A percentile compares a stretch with the other conserved stretches of the same genome.
Evolutionary conservation across 1,140 invertebrate genomes (phyloP).

Genomic region (Papilio helenus): DNA sequence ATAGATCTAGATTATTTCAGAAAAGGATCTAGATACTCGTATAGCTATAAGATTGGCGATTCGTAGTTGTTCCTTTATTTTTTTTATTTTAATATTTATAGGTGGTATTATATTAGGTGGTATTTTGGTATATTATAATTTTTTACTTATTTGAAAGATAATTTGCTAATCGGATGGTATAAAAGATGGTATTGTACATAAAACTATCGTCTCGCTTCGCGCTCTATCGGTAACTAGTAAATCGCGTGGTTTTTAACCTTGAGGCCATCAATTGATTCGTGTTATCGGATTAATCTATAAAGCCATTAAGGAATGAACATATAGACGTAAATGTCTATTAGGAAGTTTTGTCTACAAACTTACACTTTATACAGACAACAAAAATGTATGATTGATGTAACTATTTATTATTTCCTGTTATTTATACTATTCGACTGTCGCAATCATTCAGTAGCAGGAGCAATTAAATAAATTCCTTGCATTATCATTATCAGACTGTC

Average conservation of each 20-base stretch:
- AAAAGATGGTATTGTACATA: neutral
- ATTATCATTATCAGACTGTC: neutral
- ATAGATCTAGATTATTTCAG: no score
- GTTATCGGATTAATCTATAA: slow-evolving; percentile 22
- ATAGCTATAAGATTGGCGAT: no score
- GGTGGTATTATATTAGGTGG: no score
- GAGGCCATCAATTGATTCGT: slow-evolving; percentile 21
- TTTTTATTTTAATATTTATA: no score
- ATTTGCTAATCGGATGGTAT: neutral
- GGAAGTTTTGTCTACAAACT: neutral
- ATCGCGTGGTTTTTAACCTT: slow-evolving; percentile 20
- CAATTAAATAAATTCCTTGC: neutral
- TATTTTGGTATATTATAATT: no score
- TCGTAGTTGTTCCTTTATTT: no score
- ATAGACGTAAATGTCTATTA: neutral
- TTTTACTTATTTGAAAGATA: no score
- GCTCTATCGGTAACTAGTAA: slow-evolving; percentile 8
- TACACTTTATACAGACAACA: neutral
- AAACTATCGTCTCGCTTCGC: neutral
- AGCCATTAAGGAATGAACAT: neutral
- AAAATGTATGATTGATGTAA: neutral
- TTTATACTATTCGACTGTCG: neutral
- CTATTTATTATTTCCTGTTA: neutral
- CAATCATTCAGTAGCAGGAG: neutral
- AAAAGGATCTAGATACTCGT: no score